A percentile compares a stretch with the other conserved stretches of the same genome.
These are phyloP conservation scores for Brassicogethes aeneus DNA, from an alignment of 2,888 invertebrate species.

Conservation along the genomic window DNA sequence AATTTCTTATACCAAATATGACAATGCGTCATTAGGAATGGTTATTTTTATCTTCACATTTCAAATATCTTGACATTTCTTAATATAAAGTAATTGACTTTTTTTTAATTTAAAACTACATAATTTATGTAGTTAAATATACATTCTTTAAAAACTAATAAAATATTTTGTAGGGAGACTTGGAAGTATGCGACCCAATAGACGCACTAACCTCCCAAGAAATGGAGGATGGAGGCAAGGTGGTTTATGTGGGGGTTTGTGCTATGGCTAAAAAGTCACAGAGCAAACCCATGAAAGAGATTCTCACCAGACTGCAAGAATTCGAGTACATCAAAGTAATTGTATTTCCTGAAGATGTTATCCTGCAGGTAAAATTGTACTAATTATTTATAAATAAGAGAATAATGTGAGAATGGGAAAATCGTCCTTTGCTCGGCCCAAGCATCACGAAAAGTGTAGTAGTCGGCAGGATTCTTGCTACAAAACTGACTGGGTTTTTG, in stretches of 20 bases:
- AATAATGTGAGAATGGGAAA: neutral
- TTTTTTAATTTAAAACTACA: no score
- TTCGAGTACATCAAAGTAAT: slow-evolving; percentile 93
- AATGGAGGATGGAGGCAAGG: slow-evolving; percentile 60
- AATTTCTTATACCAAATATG: no score
- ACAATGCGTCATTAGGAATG: no score
- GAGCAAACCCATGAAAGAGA: slow-evolving; percentile 99
- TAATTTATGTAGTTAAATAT: no score
- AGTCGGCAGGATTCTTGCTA: no score
- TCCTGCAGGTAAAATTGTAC: slow-evolving; percentile 75
- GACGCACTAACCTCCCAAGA: slow-evolving; percentile 41
- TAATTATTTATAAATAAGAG: no score
- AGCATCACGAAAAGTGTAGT: no score
- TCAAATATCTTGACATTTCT: no score
- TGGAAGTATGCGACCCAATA: slow-evolving; percentile 62
- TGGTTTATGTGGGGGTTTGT: slow-evolving; percentile 96
- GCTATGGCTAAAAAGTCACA: slow-evolving; percentile 99
- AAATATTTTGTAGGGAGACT: slow-evolving; percentile 52
- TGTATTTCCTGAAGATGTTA: slow-evolving; percentile 93
- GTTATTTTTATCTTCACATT: no score
- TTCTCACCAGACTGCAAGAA: slow-evolving; percentile 88
- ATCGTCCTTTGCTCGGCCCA: neutral
- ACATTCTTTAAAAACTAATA: neutral
- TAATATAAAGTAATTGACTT: no score
- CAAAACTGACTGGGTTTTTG: no score